These are phyloP conservation scores for Limnephilus auricula DNA, from an alignment of 2,888 invertebrate species.

Conservation along the genomic window DNA sequence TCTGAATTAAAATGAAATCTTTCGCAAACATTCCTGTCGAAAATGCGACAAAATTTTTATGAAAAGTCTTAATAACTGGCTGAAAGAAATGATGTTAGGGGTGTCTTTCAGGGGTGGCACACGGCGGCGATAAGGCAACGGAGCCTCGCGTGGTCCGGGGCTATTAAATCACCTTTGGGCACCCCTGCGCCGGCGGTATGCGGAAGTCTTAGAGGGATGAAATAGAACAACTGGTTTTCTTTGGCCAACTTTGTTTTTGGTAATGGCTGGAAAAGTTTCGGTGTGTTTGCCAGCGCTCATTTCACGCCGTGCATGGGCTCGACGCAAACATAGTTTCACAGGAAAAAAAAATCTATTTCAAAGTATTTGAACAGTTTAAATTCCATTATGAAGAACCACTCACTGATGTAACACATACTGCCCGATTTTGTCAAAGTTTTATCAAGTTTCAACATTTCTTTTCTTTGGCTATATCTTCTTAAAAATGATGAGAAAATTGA, in stretches of 20 bases:
- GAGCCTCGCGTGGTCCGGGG: constrained; percentile 48
- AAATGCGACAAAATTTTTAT: constrained; percentile 40
- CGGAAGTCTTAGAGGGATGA: constrained; percentile 39
- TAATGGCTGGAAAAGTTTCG: constrained; percentile 1
- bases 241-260: constrained; percentile 24
- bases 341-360: background rate
- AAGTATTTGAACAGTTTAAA: background rate
- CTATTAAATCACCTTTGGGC: constrained; percentile 41
- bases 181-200: constrained; percentile 37
- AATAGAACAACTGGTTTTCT: constrained; percentile 29
- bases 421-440: too few relatives aligned
- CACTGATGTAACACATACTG: too few relatives aligned
- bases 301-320: background rate
- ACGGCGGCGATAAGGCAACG: constrained; percentile 33
- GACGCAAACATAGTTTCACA: background rate
- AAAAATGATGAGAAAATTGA: too few relatives aligned
- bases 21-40: background rate
- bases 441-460: too few relatives aligned
- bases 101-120: constrained; percentile 22
- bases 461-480: too few relatives aligned
- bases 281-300: background rate
- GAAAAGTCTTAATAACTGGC: constrained; percentile 31
- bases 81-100: constrained; percentile 11
- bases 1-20: constrained; percentile 36
- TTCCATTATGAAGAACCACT: background rate